Evolutionary conservation across 2,888 invertebrate species (phyloP), one percentile per base, ranked within the genome.

Genomic region (Thereva unica): DNA sequence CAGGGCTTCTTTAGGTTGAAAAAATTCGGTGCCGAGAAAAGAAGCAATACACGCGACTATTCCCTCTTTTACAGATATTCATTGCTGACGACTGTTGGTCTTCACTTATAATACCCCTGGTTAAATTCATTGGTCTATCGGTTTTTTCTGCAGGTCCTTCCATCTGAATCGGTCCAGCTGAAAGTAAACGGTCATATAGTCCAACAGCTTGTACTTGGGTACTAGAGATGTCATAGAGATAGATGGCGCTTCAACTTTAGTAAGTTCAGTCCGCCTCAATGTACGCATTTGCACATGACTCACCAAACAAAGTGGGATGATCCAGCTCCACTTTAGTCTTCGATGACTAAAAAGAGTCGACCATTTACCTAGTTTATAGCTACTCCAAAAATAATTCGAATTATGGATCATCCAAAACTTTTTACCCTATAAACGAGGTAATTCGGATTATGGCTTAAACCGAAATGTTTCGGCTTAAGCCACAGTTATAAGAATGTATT

Each of bases 111-210:
- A 12, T 45, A 45, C 6, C 10, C 9, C 45, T 45, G 45, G 45
- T 10, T 45, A 45, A 45, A 45, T 45, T 45, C n/a, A 45, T 7
- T 45, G 45, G 2, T 45, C 5, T 4, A 9, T 45, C 2, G 3
- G 2, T 12, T 45, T 10, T 45, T 45, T 10, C n/a, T 1, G 45
- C 3, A 45, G 45, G 45, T 45, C 45, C 9, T 45, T 3, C 45
- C 45, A 10, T 45, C 9, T n/a, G 7, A 41, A 41, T 1, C 2
- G 45, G 2, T 45, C 1, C n/a, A 45, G 45, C 45, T 45, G 45
- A 45, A 45, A 45, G 45, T 45, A 45, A 12, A 45, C 45, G 45
- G 45, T n/a, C n/a, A n/a, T n/a, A n/a, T n/a, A n/a, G n/a, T n/a
- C n/a, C n/a, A n/a, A n/a, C n/a, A n/a, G n/a, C n/a, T n/a, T n/a